Conservation (phyloP, 1,140 invertebrate species). For the Cryptotermes secundus region DNA sequence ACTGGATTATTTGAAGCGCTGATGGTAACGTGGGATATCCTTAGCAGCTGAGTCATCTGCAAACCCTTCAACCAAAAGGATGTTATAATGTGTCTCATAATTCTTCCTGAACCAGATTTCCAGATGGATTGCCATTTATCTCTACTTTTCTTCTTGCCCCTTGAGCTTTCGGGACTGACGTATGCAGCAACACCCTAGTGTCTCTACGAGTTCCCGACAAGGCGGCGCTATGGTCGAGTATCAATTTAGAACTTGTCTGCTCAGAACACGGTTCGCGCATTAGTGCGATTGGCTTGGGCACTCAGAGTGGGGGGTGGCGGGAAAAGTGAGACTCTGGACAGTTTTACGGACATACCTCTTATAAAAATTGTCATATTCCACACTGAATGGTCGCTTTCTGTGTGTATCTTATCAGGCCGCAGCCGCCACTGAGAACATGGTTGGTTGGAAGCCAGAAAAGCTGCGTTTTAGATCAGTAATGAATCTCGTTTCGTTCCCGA, state of each 20-base stretch:
- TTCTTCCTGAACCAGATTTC: not conserved
- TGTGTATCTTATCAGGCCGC: too few species aligned
- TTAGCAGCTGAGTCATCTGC: too few species aligned
- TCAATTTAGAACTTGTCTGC: slow-evolving; percentile 9
- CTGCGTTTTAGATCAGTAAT: too few species aligned
- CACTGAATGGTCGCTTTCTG: not conserved
- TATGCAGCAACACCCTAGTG: not conserved
- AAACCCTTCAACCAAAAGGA: too few species aligned
- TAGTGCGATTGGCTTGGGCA: slow-evolving; percentile 10
- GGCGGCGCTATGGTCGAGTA: slow-evolving; percentile 1
- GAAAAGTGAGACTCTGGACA: not conserved
- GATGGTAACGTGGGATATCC: too few species aligned
- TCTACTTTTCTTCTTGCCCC: slow-evolving; percentile 8
- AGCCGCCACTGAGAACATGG: too few species aligned
- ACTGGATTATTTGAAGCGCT: too few species aligned
- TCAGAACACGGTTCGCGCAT: slow-evolving; percentile 23
- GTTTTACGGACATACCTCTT: not conserved
- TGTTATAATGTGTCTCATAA: not conserved
- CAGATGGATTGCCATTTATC: not conserved
- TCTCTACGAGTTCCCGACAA: not conserved
- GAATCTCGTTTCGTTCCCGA: too few species aligned
- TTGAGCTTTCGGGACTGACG: not conserved
- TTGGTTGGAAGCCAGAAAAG: too few species aligned
- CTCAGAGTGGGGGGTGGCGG: not conserved
- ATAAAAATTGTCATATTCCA: not conserved